Evolutionary conservation across 2,888 invertebrate species (phyloP).

Genomic region (Metopia argyrocephala): DNA sequence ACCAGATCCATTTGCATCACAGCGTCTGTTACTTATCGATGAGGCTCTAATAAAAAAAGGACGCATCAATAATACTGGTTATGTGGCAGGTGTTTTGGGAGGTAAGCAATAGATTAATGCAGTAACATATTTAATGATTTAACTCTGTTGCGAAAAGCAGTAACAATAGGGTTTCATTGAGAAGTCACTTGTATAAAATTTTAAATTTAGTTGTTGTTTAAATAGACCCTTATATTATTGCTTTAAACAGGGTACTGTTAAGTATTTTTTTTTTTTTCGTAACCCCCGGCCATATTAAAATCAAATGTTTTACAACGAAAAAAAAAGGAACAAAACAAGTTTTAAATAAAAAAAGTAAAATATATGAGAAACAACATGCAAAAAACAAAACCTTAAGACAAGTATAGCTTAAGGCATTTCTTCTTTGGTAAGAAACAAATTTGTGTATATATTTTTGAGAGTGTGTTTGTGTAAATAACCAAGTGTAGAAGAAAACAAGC

Average conservation of each 20-base stretch:
- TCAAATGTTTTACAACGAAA: conserved; percentile 41
- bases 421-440: background rate
- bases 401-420: conserved; percentile 42
- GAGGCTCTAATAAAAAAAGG: conserved; percentile 76
- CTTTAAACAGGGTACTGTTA: too few relatives aligned
- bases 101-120: conserved; percentile 71
- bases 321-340: background rate
- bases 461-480: background rate
- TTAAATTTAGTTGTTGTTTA: too few relatives aligned
- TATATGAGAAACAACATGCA: background rate
- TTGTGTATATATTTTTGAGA: background rate
- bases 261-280: too few relatives aligned
- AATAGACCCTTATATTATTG: too few relatives aligned
- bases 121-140: too few relatives aligned
- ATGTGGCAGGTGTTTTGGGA: conserved; percentile 74
- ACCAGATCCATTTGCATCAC: conserved; percentile 85
- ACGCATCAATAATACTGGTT: conserved; percentile 71
- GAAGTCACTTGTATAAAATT: conserved; percentile 1
- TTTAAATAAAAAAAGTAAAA: background rate
- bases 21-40: conserved; percentile 76
- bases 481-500: background rate
- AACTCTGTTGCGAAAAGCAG: background rate
- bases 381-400: conserved; percentile 24
- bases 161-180: background rate
- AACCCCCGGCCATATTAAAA: conserved; percentile 51